phyloP scores from a whole-genome alignment of 2,888 invertebrate genomes.

The Agrotis puta region DNA sequence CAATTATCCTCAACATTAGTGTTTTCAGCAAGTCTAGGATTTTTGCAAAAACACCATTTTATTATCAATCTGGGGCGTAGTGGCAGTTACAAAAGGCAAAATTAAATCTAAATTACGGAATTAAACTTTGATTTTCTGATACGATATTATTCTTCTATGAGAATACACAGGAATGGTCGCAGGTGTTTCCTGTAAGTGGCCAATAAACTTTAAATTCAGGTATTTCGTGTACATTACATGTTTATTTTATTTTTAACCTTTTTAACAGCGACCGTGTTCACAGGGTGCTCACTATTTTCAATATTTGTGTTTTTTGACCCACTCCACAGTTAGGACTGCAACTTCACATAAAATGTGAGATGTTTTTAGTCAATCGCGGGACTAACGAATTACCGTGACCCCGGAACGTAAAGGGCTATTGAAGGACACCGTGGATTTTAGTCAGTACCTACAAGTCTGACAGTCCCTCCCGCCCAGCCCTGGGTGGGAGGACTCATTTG shows the following conservation, averaged over 20 bases:
- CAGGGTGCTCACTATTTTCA: constrained; percentile 62
- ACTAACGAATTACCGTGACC: no score
- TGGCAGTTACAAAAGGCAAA: no score
- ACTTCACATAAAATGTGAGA: no score
- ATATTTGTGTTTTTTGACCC: not conserved
- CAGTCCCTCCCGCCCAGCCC: no score
- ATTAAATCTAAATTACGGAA: not conserved
- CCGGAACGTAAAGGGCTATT: no score
- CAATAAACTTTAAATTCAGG: constrained; percentile 79
- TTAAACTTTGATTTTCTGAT: not conserved
- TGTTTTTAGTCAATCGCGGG: no score
- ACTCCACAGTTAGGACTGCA: not conserved
- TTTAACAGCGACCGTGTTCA: constrained; percentile 63
- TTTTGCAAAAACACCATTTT: not conserved
- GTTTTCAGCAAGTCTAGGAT: not conserved
- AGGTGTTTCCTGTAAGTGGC: constrained; percentile 82
- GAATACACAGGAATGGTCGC: constrained; percentile 66
- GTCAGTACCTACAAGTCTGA: no score
- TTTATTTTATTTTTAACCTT: constrained; percentile 76
- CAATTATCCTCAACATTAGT: no score
- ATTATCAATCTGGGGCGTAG: no score
- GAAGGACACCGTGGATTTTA: no score
- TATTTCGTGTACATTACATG: constrained; percentile 75
- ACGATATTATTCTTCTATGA: constrained; percentile 34
- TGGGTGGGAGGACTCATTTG: no score